Conservation (phyloP, 1,140 invertebrate genomes). For the Diuraphis noxia region DNA sequence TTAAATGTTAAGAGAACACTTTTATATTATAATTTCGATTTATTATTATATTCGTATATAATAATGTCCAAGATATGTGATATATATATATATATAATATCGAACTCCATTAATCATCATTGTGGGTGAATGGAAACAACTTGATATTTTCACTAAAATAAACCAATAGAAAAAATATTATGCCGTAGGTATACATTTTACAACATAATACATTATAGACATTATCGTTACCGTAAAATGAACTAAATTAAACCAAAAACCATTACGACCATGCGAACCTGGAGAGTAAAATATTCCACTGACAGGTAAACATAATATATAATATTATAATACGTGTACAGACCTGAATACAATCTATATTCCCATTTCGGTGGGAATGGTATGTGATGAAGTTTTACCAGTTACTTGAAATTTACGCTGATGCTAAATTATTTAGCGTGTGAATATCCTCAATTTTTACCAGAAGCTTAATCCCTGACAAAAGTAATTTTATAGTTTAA, state of each 20-base stretch:
- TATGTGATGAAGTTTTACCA: neutral
- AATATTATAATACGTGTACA: neutral
- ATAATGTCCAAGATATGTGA: neutral
- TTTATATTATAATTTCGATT: neutral
- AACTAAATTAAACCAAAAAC: neutral
- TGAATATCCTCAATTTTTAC: neutral
- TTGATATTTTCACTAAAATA: neutral
- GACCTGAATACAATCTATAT: neutral
- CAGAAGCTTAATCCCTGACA: neutral
- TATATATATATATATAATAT: too few relatives aligned
- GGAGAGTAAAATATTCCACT: neutral
- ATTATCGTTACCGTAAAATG: neutral
- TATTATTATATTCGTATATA: neutral
- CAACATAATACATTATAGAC: neutral
- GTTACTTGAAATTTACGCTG: neutral
- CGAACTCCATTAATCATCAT: neutral
- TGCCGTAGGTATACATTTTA: neutral
- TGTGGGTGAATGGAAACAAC: neutral
- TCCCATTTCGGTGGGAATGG: neutral
- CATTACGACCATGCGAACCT: neutral
- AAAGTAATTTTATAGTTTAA: neutral
- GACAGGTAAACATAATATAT: neutral
- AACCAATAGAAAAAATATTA: neutral
- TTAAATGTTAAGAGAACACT: neutral
- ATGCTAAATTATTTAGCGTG: neutral